Evolutionary conservation across 2,113 vertebrate genomes (phyloP).

Genomic region (Stomatorhinus ivindoensis): DNA sequence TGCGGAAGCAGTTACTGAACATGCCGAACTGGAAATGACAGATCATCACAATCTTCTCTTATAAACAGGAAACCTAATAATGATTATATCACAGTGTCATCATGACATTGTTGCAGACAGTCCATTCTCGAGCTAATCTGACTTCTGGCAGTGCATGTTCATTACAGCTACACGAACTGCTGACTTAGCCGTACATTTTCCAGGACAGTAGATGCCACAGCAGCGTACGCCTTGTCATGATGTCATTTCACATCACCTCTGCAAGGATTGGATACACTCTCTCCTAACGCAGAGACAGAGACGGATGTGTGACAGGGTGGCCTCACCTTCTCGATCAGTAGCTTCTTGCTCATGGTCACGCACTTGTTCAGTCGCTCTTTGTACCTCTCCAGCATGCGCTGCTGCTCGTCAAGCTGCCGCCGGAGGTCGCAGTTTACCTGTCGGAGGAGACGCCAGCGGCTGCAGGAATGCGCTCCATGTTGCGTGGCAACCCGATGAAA

Average conservation of each 20-base stretch:
- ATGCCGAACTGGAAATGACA: background rate
- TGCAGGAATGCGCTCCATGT: background rate
- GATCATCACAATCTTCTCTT: background rate
- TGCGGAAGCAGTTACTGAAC: background rate
- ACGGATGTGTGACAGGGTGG: background rate
- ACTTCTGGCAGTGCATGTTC: background rate
- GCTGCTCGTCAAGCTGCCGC: conserved; percentile 88
- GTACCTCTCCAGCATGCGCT: conserved; percentile 89
- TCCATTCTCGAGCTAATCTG: background rate
- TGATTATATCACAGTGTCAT: background rate
- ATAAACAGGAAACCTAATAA: background rate
- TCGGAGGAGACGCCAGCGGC: background rate
- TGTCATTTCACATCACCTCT: background rate
- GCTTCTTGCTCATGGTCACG: conserved; percentile 93
- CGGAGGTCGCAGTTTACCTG: conserved; percentile 91
- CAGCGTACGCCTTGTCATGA: background rate
- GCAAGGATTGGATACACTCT: background rate
- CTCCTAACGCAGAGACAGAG: background rate
- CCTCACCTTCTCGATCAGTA: conserved; percentile 89
- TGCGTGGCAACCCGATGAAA: background rate
- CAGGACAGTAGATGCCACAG: background rate
- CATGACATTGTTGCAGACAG: background rate
- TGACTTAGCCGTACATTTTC: background rate
- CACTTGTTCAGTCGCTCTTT: conserved; percentile 92
- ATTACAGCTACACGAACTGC: background rate